Conservation (phyloP, 2,888 invertebrate genomes). For the Spisula solida region DNA sequence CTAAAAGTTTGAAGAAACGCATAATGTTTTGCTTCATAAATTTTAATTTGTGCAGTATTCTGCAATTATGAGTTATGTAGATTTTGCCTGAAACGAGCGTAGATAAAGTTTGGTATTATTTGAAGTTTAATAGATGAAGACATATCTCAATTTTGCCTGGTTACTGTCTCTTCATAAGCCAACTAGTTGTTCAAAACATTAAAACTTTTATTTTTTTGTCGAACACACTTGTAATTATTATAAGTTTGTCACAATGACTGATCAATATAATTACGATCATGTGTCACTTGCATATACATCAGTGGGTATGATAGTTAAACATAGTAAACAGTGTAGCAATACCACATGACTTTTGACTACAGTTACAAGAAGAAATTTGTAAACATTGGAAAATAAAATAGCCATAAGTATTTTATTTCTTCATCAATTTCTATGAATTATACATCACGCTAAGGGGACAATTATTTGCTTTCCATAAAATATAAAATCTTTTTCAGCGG, state of each 20-base stretch:
- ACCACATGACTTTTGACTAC: no score
- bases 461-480: no score
- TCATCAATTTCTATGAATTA: no score
- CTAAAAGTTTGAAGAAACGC: not conserved
- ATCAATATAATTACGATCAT: not conserved
- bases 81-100: not conserved
- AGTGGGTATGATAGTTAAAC: not conserved
- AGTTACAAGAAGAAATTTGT: no score
- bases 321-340: no score
- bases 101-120: conserved; percentile 7
- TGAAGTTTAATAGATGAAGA: not conserved
- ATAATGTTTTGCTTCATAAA: not conserved
- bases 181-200: not conserved
- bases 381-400: no score
- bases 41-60: not conserved
- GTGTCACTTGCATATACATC: not conserved
- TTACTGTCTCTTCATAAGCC: not conserved
- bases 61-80: not conserved
- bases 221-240: not conserved
- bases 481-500: no score
- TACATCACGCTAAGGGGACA: no score
- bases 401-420: no score
- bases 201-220: not conserved
- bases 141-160: not conserved
- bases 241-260: not conserved